phyloP scores from a whole-genome alignment of 2,888 invertebrate species.

The Coenonympha glycerion region DNA sequence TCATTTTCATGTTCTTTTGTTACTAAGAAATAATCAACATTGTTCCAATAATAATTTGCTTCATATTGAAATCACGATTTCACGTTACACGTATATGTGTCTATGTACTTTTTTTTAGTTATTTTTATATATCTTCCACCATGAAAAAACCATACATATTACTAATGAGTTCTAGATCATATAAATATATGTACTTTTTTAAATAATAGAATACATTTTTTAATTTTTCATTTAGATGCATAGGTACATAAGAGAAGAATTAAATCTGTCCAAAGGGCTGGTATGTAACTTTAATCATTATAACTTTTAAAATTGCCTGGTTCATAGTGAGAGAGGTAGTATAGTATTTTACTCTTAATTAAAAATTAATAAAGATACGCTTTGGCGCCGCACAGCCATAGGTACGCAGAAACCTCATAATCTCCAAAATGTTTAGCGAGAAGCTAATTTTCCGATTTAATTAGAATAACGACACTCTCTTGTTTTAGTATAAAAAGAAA shows the following conservation, averaged over 20 bases:
- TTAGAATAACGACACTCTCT: too few relatives aligned
- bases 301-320: constrained; percentile 60
- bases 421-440: too few relatives aligned
- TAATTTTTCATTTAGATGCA: constrained; percentile 23
- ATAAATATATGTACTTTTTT: constrained; percentile 63
- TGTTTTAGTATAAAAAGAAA: too few relatives aligned
- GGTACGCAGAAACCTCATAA: not conserved
- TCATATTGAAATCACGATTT: not conserved
- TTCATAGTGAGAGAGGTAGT: constrained; percentile 71
- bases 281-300: constrained; percentile 56
- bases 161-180: constrained; percentile 73
- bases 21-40: not conserved
- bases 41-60: not conserved
- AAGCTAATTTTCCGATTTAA: too few relatives aligned
- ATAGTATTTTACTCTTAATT: constrained; percentile 63
- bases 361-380: constrained; percentile 36
- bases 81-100: constrained; percentile 2
- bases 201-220: constrained; percentile 1
- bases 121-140: not conserved
- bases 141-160: constrained; percentile 30
- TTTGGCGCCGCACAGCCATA: constrained; percentile 28
- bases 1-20: not conserved
- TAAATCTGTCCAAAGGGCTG: constrained; percentile 45
- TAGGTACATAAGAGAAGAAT: constrained; percentile 9
- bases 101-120: not conserved